Evolutionary conservation across 2,888 invertebrate genomes (phyloP), one percentile per base, ranked within the genome.

Genomic region (Eupithecia exiguata): DNA sequence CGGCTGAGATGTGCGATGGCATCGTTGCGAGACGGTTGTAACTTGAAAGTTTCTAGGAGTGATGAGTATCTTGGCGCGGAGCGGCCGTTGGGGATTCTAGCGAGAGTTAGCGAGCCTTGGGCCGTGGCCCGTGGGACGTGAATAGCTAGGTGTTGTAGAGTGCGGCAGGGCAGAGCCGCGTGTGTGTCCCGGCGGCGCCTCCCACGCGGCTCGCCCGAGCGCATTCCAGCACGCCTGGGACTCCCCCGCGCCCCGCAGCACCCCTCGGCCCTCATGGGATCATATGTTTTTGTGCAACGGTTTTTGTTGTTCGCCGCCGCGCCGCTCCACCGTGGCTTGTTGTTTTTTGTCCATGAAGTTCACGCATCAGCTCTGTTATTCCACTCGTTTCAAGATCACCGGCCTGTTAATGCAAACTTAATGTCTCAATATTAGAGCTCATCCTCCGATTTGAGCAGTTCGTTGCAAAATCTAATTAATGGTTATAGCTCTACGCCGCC

Each of bases 251-350:
- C 80, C 84, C 82, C 78, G 75, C 82, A 43, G 79, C 82, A 83
- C 88, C 89, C 91, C 90, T 82, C 86, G 85, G 88, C 91, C 92
- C 92, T 91, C 93, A 89, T 91, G 91, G 92, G 93, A 94, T 94
- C 94, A 94, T 94, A 94, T 94, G 94, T 94, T 94, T 94, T 94
- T 94, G 91, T 93, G 92, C 93, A 94, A 94, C 94, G 93, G 94
- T 94, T 94, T 94, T 94, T 94, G 94, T 94, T 93, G 93, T 93
- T 93, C 90, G 89, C 93, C 93, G 93, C 92, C 91, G 90, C 89
- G 86, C 87, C 90, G 88, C 86, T 87, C 49, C 49, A n/a, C 21
- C 88, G 86, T 92, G 87, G 90, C 89, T 88, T 88, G 86, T 92
- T 89, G 85, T 92, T 94, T 91, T 92, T 92, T 92, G 86, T 87